phyloP scores from a whole-genome alignment of 1,140 invertebrate genomes.

The Trinorchestia longiramus region DNA sequence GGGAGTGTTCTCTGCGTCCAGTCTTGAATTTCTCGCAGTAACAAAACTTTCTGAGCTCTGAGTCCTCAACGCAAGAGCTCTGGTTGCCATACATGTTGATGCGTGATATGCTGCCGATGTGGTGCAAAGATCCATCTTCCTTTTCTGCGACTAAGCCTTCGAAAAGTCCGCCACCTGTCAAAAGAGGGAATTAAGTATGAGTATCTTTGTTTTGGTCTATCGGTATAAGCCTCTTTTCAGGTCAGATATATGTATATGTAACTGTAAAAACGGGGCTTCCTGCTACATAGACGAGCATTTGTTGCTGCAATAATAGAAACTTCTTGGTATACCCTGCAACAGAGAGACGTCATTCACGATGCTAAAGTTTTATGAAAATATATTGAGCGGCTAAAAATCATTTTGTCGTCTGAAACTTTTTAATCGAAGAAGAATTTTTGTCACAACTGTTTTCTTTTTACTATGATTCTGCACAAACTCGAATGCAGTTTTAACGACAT shows the following conservation, averaged over 20 bases:
- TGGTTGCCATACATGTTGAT: slow-evolving; percentile 9
- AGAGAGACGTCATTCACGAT: not conserved
- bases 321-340: not conserved
- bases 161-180: not conserved
- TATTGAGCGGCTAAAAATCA: not conserved
- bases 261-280: too few relatives aligned
- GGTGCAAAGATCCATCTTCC: not conserved
- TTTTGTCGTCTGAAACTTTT: too few relatives aligned
- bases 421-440: not conserved
- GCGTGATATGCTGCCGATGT: not conserved
- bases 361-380: not conserved
- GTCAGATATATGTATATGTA: too few relatives aligned
- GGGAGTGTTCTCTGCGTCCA: not conserved
- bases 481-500: too few relatives aligned
- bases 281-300: too few relatives aligned
- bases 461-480: too few relatives aligned
- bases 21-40: not conserved
- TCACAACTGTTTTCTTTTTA: too few relatives aligned
- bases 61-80: not conserved
- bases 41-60: not conserved
- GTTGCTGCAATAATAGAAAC: too few relatives aligned
- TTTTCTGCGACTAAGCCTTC: not conserved
- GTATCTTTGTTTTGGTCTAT: not conserved
- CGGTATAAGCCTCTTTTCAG: too few relatives aligned
- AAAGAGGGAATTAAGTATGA: not conserved